Conservation (phyloP, 2,797 vertebrate genomes). For the Sparidentex hasta region DNA sequence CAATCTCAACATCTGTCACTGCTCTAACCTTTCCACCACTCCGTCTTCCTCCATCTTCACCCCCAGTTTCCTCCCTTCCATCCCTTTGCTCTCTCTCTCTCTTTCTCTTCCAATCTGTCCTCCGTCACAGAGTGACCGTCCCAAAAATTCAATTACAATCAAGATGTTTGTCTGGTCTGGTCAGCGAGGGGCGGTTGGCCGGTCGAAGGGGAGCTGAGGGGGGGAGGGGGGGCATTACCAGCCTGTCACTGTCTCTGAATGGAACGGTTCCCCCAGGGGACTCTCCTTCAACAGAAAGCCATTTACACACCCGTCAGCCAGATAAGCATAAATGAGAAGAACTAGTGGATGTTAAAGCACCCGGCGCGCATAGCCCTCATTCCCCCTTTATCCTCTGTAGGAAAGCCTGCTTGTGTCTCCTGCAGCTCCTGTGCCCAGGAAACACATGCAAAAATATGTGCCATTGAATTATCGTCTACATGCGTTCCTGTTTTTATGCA, state of each 20-base stretch:
- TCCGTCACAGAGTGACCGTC: conserved; percentile 68
- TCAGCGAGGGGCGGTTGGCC: conserved; percentile 47
- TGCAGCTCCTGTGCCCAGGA: background rate
- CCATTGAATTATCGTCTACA: conserved; percentile 5
- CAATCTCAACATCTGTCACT: conserved; percentile 76
- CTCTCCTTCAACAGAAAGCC: conserved; percentile 76
- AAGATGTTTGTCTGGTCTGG: conserved; percentile 83
- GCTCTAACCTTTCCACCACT: conserved; percentile 64
- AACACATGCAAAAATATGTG: conserved; percentile 13
- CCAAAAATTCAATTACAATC: conserved; percentile 88
- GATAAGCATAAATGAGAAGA: conserved; percentile 76
- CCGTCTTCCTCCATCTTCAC: conserved; percentile 62
- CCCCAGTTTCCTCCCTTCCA: conserved; percentile 30
- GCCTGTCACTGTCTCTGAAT: conserved; percentile 78
- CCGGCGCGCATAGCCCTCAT: conserved; percentile 46
- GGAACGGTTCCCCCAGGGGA: conserved; percentile 67
- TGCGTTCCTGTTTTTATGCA: conserved; percentile 13
- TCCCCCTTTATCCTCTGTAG: conserved; percentile 33
- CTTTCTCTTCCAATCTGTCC: conserved; percentile 56
- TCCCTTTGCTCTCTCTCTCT: conserved; percentile 15
- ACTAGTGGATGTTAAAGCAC: conserved; percentile 62
- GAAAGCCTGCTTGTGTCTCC: conserved; percentile 21
- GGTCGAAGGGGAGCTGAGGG: conserved; percentile 35
- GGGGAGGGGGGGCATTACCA: conserved; percentile 71
- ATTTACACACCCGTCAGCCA: conserved; percentile 79